Conservation (phyloP, 1,140 invertebrate species). For the Meloidogyne hapla region DNA sequence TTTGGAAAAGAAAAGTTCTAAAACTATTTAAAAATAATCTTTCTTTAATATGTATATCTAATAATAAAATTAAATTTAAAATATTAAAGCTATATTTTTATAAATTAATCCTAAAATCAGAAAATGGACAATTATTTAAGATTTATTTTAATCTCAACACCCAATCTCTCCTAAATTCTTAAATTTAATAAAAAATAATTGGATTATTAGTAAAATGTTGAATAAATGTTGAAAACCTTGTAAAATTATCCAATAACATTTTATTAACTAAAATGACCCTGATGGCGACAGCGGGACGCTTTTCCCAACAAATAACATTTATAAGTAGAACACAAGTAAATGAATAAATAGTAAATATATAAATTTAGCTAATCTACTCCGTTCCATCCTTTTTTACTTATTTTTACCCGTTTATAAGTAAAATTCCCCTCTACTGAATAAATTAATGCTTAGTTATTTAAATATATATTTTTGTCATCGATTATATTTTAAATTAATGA, state of each 20-base stretch:
- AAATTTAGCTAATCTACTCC: not conserved
- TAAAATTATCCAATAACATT: not conserved
- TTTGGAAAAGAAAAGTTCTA: too few relatives aligned
- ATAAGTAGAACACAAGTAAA: slow-evolving; percentile 1
- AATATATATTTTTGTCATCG: not conserved
- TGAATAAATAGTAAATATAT: not conserved
- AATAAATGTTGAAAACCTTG: not conserved
- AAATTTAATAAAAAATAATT: not conserved
- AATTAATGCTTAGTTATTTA: not conserved
- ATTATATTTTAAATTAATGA: not conserved
- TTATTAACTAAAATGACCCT: not conserved
- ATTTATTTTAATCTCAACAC: too few relatives aligned
- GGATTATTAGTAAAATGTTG: not conserved
- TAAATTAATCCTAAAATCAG: too few relatives aligned
- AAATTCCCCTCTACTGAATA: not conserved
- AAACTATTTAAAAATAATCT: too few relatives aligned
- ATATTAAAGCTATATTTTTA: too few relatives aligned
- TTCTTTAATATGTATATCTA: too few relatives aligned
- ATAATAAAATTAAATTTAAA: too few relatives aligned
- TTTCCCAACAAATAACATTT: not conserved
- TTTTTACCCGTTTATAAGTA: not conserved
- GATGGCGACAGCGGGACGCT: not conserved
- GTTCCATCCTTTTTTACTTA: not conserved
- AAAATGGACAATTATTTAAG: too few relatives aligned
- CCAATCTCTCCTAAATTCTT: not conserved